Evolutionary conservation across 2,888 invertebrate genomes (phyloP), one percentile per base, ranked within the genome.

Genomic region (Carabus problematicus): DNA sequence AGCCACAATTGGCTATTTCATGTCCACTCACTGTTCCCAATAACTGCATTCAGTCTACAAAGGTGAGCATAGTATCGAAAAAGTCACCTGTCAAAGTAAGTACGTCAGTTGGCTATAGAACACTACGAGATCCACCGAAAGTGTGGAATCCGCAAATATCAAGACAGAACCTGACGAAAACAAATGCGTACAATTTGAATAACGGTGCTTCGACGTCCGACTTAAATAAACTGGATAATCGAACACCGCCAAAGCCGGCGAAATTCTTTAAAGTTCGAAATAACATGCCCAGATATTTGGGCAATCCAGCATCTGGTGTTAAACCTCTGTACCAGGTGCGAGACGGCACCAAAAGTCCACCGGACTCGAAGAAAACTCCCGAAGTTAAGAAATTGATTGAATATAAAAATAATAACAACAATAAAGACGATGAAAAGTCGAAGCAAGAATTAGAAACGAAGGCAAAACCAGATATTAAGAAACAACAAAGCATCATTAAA

Each of bases 81-180:
- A 78, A 79, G 19, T 74, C 75, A 2, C 77, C 67, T 7, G n/a
- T 64, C 1, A 59, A 71, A 59, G 45, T 45, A 11, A 45, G 52
- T 68, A 75, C 82, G 18, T 79, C 84, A 1, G 79, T 83, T 7
- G 85, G 85, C 0, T 87, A 87, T 74, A 88, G 87, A 74, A 87
- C 87, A 0, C 77, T 87, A 8, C 81, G 86, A 16, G 84, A 85
- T 73, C 86, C 87, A 0, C 86, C 87, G 0, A 87, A 86, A 75
- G 84, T 84, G 12, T 87, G 87, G 87, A 87, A 87, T 76, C 87
- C 87, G 2, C 86, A 85, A 52, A 80, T 87, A 43, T 83, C 86
- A 1, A 82, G 85, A 71, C 83, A 84, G 61, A 82, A 83, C 73
- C 77, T 80, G 45, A 76, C 73, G 49, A 80, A 79, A 70, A 73